Conservation (phyloP, 2,113 vertebrate genomes). For the Erythrolamprus reginae region DNA sequence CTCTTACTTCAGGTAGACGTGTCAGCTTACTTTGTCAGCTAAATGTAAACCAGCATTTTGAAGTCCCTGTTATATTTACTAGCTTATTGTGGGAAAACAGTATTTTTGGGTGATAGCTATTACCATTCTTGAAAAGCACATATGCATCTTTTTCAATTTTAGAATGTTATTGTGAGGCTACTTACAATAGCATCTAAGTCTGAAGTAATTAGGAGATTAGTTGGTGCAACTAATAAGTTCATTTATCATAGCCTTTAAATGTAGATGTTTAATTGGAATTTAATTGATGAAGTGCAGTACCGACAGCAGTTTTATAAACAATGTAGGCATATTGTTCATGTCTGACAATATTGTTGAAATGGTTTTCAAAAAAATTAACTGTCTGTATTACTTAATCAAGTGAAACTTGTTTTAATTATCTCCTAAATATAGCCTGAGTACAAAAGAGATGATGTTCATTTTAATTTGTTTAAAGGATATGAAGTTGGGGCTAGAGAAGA, state of each 20-base stretch:
- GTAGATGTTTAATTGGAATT: constrained; percentile 17
- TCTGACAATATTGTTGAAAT: background rate
- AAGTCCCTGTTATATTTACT: background rate
- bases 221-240: constrained; percentile 5
- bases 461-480: background rate
- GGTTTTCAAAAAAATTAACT: constrained; percentile 4
- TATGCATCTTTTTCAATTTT: background rate
- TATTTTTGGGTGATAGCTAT: background rate
- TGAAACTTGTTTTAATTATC: background rate
- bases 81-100: background rate
- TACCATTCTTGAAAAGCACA: background rate
- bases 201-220: constrained; percentile 17
- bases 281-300: constrained; percentile 14
- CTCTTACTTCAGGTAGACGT: background rate
- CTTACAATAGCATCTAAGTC: background rate
- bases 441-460: background rate
- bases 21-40: background rate
- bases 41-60: background rate
- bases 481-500: background rate
- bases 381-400: constrained; percentile 1
- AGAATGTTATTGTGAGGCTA: background rate
- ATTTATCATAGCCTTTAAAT: constrained; percentile 19
- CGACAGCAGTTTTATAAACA: constrained; percentile 13
- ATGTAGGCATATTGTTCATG: background rate
- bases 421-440: background rate